Percentiles rank a stretch among this genome's conserved stretches.
Conservation (phyloP, 2,797 vertebrate genomes). For the Hemitrygon akajei region DNA sequence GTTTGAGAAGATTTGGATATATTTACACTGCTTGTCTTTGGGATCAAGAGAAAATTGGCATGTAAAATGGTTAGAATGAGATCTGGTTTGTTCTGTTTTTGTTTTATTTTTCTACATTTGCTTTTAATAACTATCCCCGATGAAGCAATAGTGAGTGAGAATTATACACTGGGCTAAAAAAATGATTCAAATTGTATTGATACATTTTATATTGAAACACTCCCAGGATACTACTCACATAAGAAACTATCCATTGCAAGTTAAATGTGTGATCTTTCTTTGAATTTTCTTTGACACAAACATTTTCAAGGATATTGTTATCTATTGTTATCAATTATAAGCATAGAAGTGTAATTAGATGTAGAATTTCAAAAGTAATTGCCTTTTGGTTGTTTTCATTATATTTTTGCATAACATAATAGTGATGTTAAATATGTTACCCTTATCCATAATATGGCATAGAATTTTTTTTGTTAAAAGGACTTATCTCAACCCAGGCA, state of each 20-base stretch:
- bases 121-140: background rate
- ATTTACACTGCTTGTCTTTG: background rate
- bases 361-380: background rate
- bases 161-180: background rate
- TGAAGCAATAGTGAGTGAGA: background rate
- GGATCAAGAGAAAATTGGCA: background rate
- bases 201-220: background rate
- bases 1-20: background rate
- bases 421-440: background rate
- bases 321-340: background rate
- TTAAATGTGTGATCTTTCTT: background rate
- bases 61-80: background rate
- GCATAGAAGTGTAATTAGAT: background rate
- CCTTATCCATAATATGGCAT: background rate
- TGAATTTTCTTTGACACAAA: background rate
- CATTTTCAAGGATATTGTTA: background rate
- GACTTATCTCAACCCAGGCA: background rate
- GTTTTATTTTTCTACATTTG: background rate
- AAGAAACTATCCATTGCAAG: background rate
- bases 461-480: background rate
- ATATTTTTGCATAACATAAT: background rate
- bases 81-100: slow-evolving; percentile 1
- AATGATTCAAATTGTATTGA: background rate
- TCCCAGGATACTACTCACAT: background rate
- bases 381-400: background rate